Evolutionary conservation across 2,113 vertebrate genomes (phyloP).

Genomic region (Nasalis larvatus): DNA sequence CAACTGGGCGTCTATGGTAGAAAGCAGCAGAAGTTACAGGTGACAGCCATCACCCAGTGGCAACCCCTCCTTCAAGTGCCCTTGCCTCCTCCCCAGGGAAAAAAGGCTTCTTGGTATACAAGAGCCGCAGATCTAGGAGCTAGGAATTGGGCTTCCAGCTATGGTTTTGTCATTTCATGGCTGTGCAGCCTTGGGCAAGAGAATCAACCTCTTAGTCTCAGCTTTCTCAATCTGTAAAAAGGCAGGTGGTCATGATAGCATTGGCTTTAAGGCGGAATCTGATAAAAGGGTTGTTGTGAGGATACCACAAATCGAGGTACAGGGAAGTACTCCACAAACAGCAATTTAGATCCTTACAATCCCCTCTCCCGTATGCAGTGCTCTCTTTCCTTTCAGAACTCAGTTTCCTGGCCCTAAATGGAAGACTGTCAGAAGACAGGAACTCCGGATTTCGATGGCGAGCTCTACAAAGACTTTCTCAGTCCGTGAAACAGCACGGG

Average conservation of each 20-base stretch:
- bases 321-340: neutral
- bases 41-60: neutral
- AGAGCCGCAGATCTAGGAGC: neutral
- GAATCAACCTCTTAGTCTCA: neutral
- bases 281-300: neutral
- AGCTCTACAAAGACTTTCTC: constrained; percentile 59
- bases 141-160: neutral
- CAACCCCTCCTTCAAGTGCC: neutral
- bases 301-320: neutral
- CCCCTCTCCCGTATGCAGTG: neutral
- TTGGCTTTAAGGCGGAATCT: neutral
- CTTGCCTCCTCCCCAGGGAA: neutral
- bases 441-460: constrained; percentile 5
- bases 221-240: neutral
- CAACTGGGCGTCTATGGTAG: neutral
- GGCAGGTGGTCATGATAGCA: neutral
- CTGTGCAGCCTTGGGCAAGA: neutral
- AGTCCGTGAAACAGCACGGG: neutral
- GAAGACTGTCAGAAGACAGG: constrained; percentile 60
- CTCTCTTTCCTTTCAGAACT: constrained; percentile 50
- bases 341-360: neutral
- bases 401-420: constrained; percentile 54
- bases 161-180: neutral
- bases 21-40: constrained; percentile 45
- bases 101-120: neutral